Base-by-base conservation (phyloP, 2,797 vertebrate species). In the Sebastes ruberrimus region DNA sequence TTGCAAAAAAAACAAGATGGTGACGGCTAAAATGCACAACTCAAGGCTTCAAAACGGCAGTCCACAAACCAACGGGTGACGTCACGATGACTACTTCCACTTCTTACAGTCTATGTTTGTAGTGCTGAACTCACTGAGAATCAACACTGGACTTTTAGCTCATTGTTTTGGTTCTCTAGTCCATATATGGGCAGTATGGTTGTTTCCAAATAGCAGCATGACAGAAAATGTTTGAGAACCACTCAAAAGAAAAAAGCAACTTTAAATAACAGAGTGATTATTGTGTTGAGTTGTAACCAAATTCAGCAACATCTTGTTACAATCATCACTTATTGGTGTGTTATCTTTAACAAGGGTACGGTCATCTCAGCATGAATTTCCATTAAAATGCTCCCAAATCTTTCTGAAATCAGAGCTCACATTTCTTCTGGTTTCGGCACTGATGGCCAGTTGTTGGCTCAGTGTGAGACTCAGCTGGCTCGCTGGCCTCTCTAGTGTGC, bases 371-470 rank as follows among this genome's bases (percentile, higher is more conserved):
- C 7, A 4, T 38, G 11, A 52, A 27, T 59, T 33, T 46, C 14
- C 61, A 46, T 35, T 64, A 7, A 81, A 8, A 67, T 20, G 53
- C 66, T 56, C n/a, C 59, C 46, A 49, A 25, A 30, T 32, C 27
- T 28, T 27, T 16, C 30, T 63, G 67, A 75, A 70, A 63, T 60
- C n/a, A 28, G 33, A 74, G 70, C 62, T 74, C 65, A 7, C 27
- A 67, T 73, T 79, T 56, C 38, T 56, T 56, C 42, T 68, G 56
- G 63, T 74, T 71, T 81, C 71, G 32, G 55, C 56, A 3, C 53
- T 9, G 67, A 72, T 42, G 77, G 60, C 56, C 68, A 62, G 65
- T 65, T 73, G 56, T 33, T 72, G 80, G 62, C 75, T 72, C 68
- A 7, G 1, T 10, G 9, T 52, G 59, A 72, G 69, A 53, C 63